A percentile compares a stretch with the other conserved stretches of the same genome.
Conservation (phyloP, 2,888 invertebrate species). For the Mellilla xanthometata region DNA sequence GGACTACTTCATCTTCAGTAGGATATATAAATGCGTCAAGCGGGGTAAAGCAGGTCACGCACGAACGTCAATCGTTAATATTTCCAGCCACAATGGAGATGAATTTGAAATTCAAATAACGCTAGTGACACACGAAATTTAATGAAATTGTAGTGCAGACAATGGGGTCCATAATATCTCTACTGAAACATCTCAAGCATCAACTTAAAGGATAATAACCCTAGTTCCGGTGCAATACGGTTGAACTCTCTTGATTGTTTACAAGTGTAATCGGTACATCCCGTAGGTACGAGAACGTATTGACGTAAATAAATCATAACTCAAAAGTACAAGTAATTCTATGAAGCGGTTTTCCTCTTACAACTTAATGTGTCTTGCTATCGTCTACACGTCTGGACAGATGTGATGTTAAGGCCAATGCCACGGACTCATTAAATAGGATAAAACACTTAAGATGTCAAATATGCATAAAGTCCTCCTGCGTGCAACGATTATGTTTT, state of each 20-base stretch:
- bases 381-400: too few species aligned
- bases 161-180: slow-evolving; percentile 34
- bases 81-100: slow-evolving; percentile 50
- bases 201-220: too few species aligned
- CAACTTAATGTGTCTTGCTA: neutral
- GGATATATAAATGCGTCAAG: slow-evolving; percentile 16
- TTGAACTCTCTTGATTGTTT: too few species aligned
- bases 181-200: too few species aligned
- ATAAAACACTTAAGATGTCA: too few species aligned
- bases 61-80: slow-evolving; percentile 42
- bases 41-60: slow-evolving; percentile 5
- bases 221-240: too few species aligned
- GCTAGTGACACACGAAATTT: slow-evolving; percentile 63
- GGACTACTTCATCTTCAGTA: too few species aligned
- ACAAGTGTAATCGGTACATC: too few species aligned
- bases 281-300: slow-evolving; percentile 15
- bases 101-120: slow-evolving; percentile 69
- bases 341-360: slow-evolving; percentile 42
- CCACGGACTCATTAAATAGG: too few species aligned
- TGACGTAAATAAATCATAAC: slow-evolving; percentile 28
- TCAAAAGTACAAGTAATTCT: slow-evolving; percentile 20
- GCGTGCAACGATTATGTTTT: too few species aligned
- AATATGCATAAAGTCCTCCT: too few species aligned
- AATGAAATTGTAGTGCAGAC: slow-evolving; percentile 51
- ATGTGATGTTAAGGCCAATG: too few species aligned